Base-by-base conservation (phyloP, 2,888 invertebrate genomes). In the Limulus polyphemus region DNA sequence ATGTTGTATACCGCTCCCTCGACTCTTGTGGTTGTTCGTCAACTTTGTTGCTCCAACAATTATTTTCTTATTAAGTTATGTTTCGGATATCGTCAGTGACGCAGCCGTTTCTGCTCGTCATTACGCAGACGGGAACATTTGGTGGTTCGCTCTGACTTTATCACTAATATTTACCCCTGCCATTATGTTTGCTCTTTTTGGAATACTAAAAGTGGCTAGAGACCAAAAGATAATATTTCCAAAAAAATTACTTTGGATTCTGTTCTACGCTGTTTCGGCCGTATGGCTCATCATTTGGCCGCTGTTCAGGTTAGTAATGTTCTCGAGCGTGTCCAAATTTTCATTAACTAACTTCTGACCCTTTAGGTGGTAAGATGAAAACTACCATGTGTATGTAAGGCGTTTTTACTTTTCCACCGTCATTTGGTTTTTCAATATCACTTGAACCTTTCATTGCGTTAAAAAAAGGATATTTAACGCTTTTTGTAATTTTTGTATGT, bases 31-130 rank as follows among this genome's bases (percentile, higher is more conserved):
- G 49, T 47, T 65, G 52, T 63, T 65, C 55, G 59, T 57, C 0
- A 65, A 65, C 55, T 65, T 62, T 54, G 55, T 65, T 16, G 59
- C 61, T 4, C 63, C 63, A n/a, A 63, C 65, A 32, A 51, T 65
- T 3, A 57, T 65, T 52, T 49, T 63, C 11, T 54, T 65, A 10
- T 17, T 62, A 14, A 66, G 66, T 55, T 64, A 62, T 57, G 66
- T 60, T n/a, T 64, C 66, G 11, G 66, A 66, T 32, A 62, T 66
- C 14, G 61, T 61, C 49, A 66, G 66, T 60, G 66, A 64, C 13
- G 60, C 59, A 10, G 64, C 64, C 16, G 66, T 66, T 10, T 60
- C 66, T 7, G 16, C 59, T 7, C 47, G 64, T 9, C 66, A 64
- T 59, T 66, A 66, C 49, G 13, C 32, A 0, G 66, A 66, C 54